Conservation (phyloP, 2,888 invertebrate species). For the Microctonus brassicae region DNA sequence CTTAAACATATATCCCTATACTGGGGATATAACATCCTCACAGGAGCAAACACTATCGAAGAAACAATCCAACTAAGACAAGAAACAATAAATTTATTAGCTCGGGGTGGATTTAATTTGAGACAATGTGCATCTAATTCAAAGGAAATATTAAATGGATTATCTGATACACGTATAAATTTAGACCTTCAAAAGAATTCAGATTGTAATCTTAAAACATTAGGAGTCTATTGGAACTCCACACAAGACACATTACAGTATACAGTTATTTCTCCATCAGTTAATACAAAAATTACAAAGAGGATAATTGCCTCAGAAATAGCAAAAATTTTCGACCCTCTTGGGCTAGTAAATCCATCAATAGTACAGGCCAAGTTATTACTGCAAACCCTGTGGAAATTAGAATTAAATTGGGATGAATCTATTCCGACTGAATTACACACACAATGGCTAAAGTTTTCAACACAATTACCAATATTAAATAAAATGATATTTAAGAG, state of each 20-base stretch:
- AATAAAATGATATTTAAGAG: slow-evolving; percentile 41
- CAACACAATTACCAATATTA: slow-evolving; percentile 32
- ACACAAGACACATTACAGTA: slow-evolving; percentile 37
- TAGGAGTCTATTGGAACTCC: slow-evolving; percentile 41
- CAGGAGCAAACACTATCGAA: slow-evolving; percentile 26
- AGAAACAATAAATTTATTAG: slow-evolving; percentile 27
- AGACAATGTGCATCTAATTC: slow-evolving; percentile 48
- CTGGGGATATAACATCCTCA: no score
- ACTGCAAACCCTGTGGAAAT: slow-evolving; percentile 46
- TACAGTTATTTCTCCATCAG: no score
- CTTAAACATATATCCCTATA: no score
- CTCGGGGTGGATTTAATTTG: slow-evolving; percentile 33
- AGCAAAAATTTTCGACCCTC: slow-evolving; percentile 47
- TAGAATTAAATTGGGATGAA: slow-evolving; percentile 47
- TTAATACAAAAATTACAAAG: slow-evolving; percentile 38
- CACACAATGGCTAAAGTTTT: slow-evolving; percentile 38
- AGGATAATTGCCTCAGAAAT: slow-evolving; percentile 45
- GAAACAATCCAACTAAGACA: slow-evolving; percentile 34
- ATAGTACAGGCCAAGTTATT: slow-evolving; percentile 45
- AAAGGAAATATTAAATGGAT: slow-evolving; percentile 15
- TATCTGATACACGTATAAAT: slow-evolving; percentile 29
- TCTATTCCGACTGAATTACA: slow-evolving; percentile 40
- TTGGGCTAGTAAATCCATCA: slow-evolving; percentile 45
- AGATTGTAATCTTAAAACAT: slow-evolving; percentile 31
- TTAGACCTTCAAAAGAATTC: slow-evolving; percentile 16